These are phyloP conservation scores for Burhinus oedicnemus DNA, from an alignment of 2,113 vertebrate genomes.

Conservation along the genomic window DNA sequence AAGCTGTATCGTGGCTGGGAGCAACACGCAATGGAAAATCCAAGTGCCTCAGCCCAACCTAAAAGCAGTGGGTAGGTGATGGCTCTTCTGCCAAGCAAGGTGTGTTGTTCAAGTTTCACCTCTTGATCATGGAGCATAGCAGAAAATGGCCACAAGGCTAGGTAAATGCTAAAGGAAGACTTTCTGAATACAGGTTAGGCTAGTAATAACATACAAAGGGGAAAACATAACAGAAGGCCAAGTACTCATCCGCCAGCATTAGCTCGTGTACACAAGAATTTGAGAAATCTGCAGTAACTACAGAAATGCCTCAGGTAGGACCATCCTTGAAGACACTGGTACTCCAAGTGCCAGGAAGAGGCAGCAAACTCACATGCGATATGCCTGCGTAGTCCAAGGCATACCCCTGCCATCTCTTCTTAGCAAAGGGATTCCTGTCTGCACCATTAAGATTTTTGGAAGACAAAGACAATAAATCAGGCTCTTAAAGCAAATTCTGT, in stretches of 20 bases:
- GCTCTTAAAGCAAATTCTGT: slow-evolving; percentile 39
- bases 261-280: not conserved
- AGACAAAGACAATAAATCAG: not conserved
- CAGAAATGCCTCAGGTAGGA: not conserved
- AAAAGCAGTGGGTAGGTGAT: not conserved
- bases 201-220: not conserved
- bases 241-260: not conserved
- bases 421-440: not conserved
- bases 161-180: not conserved
- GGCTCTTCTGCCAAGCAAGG: not conserved
- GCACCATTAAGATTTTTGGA: not conserved
- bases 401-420: not conserved
- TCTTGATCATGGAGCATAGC: not conserved
- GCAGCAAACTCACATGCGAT: not conserved
- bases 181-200: not conserved
- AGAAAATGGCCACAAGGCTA: not conserved
- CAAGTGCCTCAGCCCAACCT: not conserved
- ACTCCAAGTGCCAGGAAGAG: not conserved
- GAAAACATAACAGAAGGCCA: not conserved
- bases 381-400: not conserved
- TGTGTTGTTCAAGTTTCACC: not conserved
- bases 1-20: not conserved
- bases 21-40: not conserved
- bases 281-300: not conserved
- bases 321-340: not conserved